These are phyloP conservation scores for Chromoteleia sp. DNA, from an alignment of 2,888 invertebrate species.

Conservation along the genomic window DNA sequence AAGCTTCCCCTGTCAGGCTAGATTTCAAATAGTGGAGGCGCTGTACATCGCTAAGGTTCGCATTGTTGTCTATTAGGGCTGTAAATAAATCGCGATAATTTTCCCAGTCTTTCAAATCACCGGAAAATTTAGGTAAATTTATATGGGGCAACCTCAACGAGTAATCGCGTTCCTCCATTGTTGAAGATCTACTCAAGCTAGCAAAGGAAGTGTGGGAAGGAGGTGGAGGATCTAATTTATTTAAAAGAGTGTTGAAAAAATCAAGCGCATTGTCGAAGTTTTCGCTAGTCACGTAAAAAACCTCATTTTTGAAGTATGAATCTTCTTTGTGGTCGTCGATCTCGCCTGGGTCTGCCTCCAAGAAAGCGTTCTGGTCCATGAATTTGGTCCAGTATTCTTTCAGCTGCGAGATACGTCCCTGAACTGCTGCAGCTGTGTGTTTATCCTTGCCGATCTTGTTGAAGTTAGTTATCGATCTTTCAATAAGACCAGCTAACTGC, in stretches of 20 bases:
- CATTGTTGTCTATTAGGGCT: neutral
- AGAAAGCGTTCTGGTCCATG: neutral
- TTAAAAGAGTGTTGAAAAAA: neutral
- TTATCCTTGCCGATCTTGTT: neutral
- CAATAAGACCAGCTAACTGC: neutral
- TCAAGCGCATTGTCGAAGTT: neutral
- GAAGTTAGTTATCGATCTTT: neutral
- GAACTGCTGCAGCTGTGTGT: neutral
- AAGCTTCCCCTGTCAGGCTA: conserved; percentile 9
- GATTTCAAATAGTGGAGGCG: conserved; percentile 15
- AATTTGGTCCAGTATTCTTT: neutral
- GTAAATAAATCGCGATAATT: conserved; percentile 11
- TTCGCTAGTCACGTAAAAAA: neutral
- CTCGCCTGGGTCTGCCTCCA: neutral
- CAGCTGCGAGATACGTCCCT: neutral
- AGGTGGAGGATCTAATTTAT: too few relatives aligned
- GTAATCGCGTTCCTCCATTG: neutral
- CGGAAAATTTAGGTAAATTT: conserved; percentile 11
- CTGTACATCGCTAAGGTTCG: neutral
- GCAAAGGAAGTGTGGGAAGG: too few relatives aligned
- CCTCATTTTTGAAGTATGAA: neutral
- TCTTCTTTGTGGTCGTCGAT: too few relatives aligned
- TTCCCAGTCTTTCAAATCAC: conserved; percentile 13
- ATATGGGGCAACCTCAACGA: conserved; percentile 9
- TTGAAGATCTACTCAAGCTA: too few relatives aligned